These are phyloP conservation scores for Clamator glandarius DNA, from an alignment of 2,797 vertebrate species.

Conservation along the genomic window DNA sequence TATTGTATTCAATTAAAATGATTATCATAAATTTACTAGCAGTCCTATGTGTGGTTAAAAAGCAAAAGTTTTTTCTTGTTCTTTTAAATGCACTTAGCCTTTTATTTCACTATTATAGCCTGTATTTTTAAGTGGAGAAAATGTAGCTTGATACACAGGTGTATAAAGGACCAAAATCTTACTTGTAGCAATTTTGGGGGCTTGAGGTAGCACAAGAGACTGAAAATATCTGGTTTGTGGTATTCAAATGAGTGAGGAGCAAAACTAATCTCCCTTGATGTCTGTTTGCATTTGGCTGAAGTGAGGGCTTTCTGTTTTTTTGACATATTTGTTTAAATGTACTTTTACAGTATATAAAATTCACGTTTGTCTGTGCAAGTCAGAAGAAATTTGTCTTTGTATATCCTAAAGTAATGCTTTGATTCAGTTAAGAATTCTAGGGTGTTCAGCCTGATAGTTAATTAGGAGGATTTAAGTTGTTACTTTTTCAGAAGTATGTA, in stretches of 20 bases:
- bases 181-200: neutral
- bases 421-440: neutral
- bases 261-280: slow-evolving; percentile 7
- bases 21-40: neutral
- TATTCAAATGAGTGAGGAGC: neutral
- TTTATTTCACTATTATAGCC: neutral
- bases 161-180: neutral
- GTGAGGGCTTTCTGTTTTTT: neutral
- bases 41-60: neutral
- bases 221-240: neutral
- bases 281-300: neutral
- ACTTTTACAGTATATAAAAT: slow-evolving; percentile 42
- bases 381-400: neutral
- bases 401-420: neutral
- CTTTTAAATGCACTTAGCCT: neutral
- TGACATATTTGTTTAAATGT: slow-evolving; percentile 46
- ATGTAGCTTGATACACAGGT: neutral
- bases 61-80: neutral
- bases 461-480: neutral
- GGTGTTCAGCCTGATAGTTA: neutral
- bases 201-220: neutral
- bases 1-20: neutral
- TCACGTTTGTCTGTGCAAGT: neutral
- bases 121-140: neutral
- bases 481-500: neutral